Percentiles rank a stretch among this genome's conserved stretches.
phyloP scores from a whole-genome alignment of 1,140 invertebrate genomes.

The Cotesia vestalis region DNA sequence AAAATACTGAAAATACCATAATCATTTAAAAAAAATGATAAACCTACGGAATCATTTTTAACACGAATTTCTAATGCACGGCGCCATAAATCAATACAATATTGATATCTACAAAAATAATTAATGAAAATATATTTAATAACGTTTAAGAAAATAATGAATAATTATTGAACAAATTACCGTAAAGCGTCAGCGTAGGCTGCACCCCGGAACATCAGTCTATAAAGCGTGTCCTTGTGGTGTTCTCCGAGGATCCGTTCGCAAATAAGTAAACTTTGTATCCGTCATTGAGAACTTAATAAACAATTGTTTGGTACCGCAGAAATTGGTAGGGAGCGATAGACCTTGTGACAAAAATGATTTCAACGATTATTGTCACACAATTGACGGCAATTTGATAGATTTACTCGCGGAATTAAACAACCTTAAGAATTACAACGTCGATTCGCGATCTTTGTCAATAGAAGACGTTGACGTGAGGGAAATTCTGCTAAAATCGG shows the following conservation, averaged over 20 bases:
- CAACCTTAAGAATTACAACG: too few species aligned
- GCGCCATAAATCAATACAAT: slow-evolving; percentile 86
- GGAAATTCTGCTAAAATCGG: slow-evolving; percentile 45
- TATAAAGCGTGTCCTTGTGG: slow-evolving; percentile 88
- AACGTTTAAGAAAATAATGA: neutral
- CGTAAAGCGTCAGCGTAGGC: slow-evolving; percentile 84
- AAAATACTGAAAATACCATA: slow-evolving; percentile 9
- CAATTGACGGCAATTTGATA: too few species aligned
- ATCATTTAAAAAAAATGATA: too few species aligned
- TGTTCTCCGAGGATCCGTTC: slow-evolving; percentile 81
- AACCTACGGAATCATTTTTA: slow-evolving; percentile 76
- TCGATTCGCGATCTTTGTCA: too few species aligned
- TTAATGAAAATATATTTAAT: slow-evolving; percentile 1
- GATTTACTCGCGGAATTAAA: too few species aligned
- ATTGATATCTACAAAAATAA: slow-evolving; percentile 71
- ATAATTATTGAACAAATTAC: slow-evolving; percentile 36
- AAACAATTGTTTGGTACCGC: too few species aligned
- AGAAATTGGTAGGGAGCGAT: too few species aligned
- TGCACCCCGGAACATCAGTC: slow-evolving; percentile 80
- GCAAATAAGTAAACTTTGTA: slow-evolving; percentile 84
- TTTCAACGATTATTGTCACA: too few species aligned
- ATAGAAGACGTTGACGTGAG: too few species aligned
- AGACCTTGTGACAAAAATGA: too few species aligned
- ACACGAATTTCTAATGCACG: slow-evolving; percentile 82
- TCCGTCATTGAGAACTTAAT: slow-evolving; percentile 59